phyloP scores from a whole-genome alignment of 92 coral and sea anemone species.

The Metridium senile region DNA sequence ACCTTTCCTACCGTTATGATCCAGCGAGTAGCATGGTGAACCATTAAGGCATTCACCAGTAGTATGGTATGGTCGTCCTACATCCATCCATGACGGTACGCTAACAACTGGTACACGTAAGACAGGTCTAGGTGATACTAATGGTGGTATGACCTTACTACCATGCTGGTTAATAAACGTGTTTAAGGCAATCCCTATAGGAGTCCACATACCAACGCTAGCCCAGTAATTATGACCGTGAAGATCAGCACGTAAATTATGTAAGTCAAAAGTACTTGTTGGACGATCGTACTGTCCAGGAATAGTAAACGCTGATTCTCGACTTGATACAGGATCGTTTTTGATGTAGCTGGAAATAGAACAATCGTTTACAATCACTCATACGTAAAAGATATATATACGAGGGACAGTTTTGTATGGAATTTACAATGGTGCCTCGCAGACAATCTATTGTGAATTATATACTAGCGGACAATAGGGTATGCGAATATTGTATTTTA shows the following conservation, averaged over 20 bases:
- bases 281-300: conserved; percentile 16
- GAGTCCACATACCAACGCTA: conserved; percentile 41
- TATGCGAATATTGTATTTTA: too few species aligned
- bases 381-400: background rate
- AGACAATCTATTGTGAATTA: too few species aligned
- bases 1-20: conserved; percentile 6
- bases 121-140: conserved; percentile 32
- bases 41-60: conserved; percentile 41
- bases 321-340: conserved; percentile 8
- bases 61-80: conserved; percentile 27
- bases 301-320: conserved; percentile 22
- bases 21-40: conserved; percentile 39
- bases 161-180: conserved; percentile 29
- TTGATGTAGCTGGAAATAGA: conserved; percentile 27
- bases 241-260: conserved; percentile 37
- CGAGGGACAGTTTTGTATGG: too few species aligned
- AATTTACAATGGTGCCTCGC: too few species aligned
- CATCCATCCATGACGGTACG: conserved; percentile 48
- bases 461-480: too few species aligned
- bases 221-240: conserved; percentile 46
- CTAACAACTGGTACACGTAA: conserved; percentile 58
- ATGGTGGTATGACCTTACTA: conserved; percentile 27
- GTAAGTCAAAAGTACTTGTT: conserved; percentile 26
- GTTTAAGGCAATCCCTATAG: conserved; percentile 59
- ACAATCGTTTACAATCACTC: background rate